These are phyloP conservation scores for Rhabdomys pumilio DNA, from an alignment of 2,797 vertebrate genomes.

Conservation along the genomic window DNA sequence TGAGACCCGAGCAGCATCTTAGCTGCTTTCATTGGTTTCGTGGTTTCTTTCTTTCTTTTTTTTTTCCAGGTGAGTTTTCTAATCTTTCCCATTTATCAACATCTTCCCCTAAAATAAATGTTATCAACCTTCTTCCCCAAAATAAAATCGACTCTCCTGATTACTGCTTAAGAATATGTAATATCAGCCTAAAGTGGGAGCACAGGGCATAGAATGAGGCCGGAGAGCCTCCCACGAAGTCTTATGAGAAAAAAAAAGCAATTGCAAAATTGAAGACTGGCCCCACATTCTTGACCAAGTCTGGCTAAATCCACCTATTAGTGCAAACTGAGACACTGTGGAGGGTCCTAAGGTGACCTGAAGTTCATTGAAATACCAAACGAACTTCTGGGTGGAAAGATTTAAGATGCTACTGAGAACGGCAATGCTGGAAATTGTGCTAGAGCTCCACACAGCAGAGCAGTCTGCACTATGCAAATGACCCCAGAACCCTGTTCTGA, in stretches of 20 bases:
- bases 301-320: neutral
- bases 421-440: neutral
- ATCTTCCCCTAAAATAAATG: neutral
- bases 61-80: neutral
- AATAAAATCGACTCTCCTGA: neutral
- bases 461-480: neutral
- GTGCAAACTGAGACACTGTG: no score
- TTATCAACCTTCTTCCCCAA: neutral
- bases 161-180: neutral
- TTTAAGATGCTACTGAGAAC: neutral
- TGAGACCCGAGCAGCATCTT: neutral
- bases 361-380: neutral
- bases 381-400: neutral
- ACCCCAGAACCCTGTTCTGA: neutral
- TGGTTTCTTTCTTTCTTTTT: neutral
- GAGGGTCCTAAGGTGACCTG: neutral
- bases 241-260: neutral
- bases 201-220: neutral
- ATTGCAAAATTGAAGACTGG: neutral
- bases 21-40: neutral
- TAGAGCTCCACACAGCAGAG: neutral
- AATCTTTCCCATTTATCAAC: neutral
- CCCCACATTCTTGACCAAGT: neutral
- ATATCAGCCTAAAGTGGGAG: neutral
- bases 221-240: neutral